phyloP scores from a whole-genome alignment of 2,888 invertebrate genomes.

The Folsomia manolachei region DNA sequence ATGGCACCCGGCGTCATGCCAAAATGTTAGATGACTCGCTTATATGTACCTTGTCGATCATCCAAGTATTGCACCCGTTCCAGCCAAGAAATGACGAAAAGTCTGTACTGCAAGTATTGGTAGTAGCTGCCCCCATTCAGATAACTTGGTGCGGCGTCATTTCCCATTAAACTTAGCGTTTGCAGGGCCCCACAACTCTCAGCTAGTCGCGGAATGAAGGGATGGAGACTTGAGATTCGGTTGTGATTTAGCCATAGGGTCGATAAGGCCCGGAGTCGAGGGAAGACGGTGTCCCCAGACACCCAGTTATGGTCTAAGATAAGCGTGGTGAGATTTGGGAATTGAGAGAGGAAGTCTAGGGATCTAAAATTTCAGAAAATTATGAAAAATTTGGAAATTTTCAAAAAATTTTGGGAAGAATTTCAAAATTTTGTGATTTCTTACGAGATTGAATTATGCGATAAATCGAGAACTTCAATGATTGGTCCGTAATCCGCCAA shows the following conservation, averaged over 20 bases:
- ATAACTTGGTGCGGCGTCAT: constrained; percentile 74
- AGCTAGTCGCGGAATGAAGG: constrained; percentile 69
- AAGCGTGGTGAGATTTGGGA: constrained; percentile 69
- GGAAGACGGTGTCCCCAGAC: constrained; percentile 67
- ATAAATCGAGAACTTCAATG: constrained; percentile 67
- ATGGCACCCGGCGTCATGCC: no score
- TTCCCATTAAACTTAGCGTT: constrained; percentile 80
- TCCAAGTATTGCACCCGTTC: constrained; percentile 68
- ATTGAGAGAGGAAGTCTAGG: constrained; percentile 68
- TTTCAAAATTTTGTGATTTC: no score
- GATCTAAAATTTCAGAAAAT: constrained; percentile 66
- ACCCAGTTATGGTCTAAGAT: constrained; percentile 79
- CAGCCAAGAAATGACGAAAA: constrained; percentile 72
- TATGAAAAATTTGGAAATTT: constrained; percentile 1
- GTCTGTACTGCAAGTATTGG: constrained; percentile 72
- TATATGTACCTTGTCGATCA: constrained; percentile 57
- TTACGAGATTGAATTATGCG: constrained; percentile 70
- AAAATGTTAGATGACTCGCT: not conserved
- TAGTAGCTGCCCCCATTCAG: constrained; percentile 72
- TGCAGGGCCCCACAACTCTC: constrained; percentile 70
- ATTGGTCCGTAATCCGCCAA: constrained; percentile 63
- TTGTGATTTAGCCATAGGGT: constrained; percentile 70
- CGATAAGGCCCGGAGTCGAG: constrained; percentile 65
- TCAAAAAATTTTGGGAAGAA: not conserved
- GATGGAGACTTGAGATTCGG: constrained; percentile 63